Percentiles rank a stretch among this genome's conserved stretches.
Evolutionary conservation across 1,140 invertebrate genomes (phyloP).

Genomic region (Popillia japonica): DNA sequence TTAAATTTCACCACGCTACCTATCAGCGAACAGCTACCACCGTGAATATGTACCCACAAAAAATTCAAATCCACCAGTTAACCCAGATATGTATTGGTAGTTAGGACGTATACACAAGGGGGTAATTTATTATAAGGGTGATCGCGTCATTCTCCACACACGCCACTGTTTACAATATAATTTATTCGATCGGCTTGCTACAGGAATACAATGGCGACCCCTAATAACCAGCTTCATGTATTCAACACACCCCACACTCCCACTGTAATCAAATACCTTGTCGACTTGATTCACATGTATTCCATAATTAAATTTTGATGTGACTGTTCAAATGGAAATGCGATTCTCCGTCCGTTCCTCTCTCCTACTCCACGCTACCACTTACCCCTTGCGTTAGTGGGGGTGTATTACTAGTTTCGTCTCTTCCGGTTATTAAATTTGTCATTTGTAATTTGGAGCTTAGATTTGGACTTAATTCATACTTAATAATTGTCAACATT

Average conservation of each 20-base stretch:
- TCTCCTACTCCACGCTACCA: background rate
- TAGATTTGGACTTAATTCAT: background rate
- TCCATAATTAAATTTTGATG: constrained; percentile 61
- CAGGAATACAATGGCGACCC: constrained; percentile 57
- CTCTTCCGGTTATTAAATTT: constrained; percentile 18
- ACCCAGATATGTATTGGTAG: constrained; percentile 9
- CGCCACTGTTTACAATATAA: constrained; percentile 61
- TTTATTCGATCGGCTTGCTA: constrained; percentile 60
- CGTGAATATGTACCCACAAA: too few relatives aligned
- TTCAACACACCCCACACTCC: constrained; percentile 48
- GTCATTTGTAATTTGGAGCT: background rate
- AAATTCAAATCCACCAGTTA: constrained; percentile 2
- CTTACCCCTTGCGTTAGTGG: background rate
- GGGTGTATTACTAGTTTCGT: constrained; percentile 2
- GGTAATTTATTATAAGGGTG: constrained; percentile 21
- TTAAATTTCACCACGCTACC: too few relatives aligned
- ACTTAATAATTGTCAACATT: background rate
- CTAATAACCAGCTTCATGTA: constrained; percentile 59
- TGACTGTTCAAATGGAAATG: constrained; percentile 57
- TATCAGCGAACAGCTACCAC: too few relatives aligned
- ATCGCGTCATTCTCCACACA: constrained; percentile 47
- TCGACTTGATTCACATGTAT: constrained; percentile 59
- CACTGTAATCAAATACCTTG: constrained; percentile 41
- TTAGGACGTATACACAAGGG: background rate
- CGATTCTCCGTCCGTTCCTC: constrained; percentile 6